These are phyloP conservation scores for Yponomeuta malinellus DNA, from an alignment of 2,888 invertebrate species.

Conservation along the genomic window DNA sequence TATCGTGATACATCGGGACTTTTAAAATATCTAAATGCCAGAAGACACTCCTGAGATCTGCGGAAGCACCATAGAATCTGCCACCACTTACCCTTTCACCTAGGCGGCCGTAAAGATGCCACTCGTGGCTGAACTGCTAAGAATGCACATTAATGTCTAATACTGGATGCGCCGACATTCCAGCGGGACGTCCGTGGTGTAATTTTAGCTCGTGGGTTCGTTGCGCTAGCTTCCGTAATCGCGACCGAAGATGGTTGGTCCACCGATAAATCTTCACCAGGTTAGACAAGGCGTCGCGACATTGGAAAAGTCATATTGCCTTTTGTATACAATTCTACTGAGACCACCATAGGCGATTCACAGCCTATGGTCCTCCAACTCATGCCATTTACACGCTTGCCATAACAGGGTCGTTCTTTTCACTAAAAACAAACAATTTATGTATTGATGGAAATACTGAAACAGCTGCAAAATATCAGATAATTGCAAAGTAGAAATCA, in stretches of 20 bases:
- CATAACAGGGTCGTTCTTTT: too few species aligned
- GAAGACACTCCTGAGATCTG: not conserved
- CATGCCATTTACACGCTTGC: too few species aligned
- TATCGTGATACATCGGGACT: too few species aligned
- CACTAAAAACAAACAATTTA: too few species aligned
- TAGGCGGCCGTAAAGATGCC: not conserved
- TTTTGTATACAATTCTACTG: too few species aligned
- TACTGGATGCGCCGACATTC: conserved; percentile 52
- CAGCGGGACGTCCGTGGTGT: conserved; percentile 40
- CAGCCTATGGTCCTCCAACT: too few species aligned
- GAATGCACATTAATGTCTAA: conserved; percentile 55
- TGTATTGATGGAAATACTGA: too few species aligned
- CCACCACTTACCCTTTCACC: not conserved
- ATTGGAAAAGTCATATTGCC: too few species aligned
- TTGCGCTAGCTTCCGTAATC: conserved; percentile 58
- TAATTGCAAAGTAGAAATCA: too few species aligned
- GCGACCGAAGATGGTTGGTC: conserved; percentile 20
- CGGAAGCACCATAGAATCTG: not conserved
- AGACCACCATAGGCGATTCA: too few species aligned
- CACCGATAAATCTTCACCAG: conserved; percentile 29
- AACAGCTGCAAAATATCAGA: too few species aligned
- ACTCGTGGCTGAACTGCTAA: conserved; percentile 39
- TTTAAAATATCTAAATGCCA: not conserved
- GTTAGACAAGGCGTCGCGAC: not conserved
- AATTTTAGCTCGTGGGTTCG: conserved; percentile 58